Percentiles rank a stretch among this genome's conserved stretches.
Conservation (phyloP, 2,797 vertebrate species). For the Typhlichthys subterraneus region DNA sequence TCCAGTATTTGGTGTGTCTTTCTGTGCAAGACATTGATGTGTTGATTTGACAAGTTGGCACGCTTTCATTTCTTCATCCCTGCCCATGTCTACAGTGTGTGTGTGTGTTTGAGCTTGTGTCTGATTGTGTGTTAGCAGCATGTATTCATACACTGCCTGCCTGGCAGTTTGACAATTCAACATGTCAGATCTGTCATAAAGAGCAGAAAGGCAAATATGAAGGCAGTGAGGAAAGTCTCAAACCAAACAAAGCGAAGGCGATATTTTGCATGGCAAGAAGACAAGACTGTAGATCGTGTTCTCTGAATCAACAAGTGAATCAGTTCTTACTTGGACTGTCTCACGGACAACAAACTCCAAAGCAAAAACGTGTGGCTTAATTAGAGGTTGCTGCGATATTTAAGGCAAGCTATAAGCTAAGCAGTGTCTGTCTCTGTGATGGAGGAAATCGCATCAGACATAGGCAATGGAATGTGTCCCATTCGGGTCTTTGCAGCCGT, state of each 20-base stretch:
- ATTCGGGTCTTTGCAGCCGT: no score
- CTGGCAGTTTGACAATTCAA: conserved; percentile 63
- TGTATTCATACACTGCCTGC: conserved; percentile 42
- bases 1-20: conserved; percentile 8
- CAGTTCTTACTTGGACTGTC: conserved; percentile 36
- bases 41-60: conserved; percentile 35
- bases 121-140: conserved; percentile 11
- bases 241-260: conserved; percentile 45
- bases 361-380: no score
- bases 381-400: no score
- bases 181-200: conserved; percentile 61
- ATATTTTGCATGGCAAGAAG: conserved; percentile 35
- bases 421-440: no score
- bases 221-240: conserved; percentile 45
- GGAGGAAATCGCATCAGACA: no score
- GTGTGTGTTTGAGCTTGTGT: conserved; percentile 1
- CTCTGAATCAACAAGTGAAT: conserved; percentile 52
- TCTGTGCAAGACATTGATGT: conserved; percentile 17
- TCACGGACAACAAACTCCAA: background rate
- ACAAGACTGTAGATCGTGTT: conserved; percentile 45
- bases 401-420: no score
- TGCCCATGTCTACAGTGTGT: conserved; percentile 18
- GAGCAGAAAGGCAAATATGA: conserved; percentile 64
- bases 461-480: no score
- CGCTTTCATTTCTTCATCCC: conserved; percentile 33